Evolutionary conservation across 2,113 vertebrate genomes (phyloP), one percentile per base, ranked within the genome.

Genomic region (Larimichthys crocea): DNA sequence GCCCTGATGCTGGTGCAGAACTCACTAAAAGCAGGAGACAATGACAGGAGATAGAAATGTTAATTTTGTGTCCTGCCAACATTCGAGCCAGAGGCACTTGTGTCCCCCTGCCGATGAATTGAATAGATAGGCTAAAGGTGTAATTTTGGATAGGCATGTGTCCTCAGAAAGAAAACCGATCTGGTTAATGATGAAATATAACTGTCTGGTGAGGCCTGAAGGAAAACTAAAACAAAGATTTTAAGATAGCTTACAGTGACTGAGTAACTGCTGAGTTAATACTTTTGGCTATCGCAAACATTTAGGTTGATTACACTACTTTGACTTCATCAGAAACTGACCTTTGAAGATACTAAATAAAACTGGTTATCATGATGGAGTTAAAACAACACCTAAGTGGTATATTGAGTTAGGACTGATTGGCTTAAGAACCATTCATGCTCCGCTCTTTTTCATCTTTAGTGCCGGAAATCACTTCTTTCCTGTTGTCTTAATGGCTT

Each of bases 321-420:
- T 93, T 94, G 91, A 93, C 93, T 93, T 93, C 83, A 92, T 91
- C 89, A 92, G 90, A 86, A 86, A 79, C 48, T 90, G 91, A 92
- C 92, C 89, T 94, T 94, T 92, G 90, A 92, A 88, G 91, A 85
- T 88, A 84, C 82, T 89, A 85, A 91, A 93, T 93, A 92, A 93
- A 92, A 93, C 75, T 75, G 75, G 84, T 92, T 82, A 92, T 93
- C 91, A 84, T 86, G 88, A 92, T 84, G 75, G 92, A 93, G 91
- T 93, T 94, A 88, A 94, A 94, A 91, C 85, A 85, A 86, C 91
- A 88, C 86, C 80, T 85, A 89, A 94, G 93, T 89, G 86, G 91
- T 93, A 91, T 85, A 93, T 94, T 92, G 89, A 84, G 83, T 94
- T 95, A 91, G 85, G 67, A 76, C 83, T 94, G 93, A 94, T 93